These are phyloP conservation scores for Drosophila kuntzei DNA, from an alignment of 2,888 invertebrate species.

Conservation along the genomic window DNA sequence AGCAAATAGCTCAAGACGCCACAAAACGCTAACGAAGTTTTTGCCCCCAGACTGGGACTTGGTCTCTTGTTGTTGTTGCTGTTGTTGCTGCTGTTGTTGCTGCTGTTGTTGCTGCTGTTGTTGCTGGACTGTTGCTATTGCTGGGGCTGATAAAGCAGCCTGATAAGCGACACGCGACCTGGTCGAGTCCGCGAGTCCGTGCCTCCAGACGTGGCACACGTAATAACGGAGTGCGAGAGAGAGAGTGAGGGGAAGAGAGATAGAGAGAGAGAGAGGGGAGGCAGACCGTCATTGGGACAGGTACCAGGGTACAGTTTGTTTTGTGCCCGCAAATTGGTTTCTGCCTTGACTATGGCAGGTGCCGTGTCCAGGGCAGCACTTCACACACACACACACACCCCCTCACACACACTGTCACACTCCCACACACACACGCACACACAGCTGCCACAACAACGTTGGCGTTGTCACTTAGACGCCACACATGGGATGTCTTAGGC, in stretches of 20 bases:
- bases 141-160: slow-evolving; percentile 56
- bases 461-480: slow-evolving; percentile 71
- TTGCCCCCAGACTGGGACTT: slow-evolving; percentile 16
- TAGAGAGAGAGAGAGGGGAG: neutral
- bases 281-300: slow-evolving; percentile 4
- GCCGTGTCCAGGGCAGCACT: slow-evolving; percentile 43
- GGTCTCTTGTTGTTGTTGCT: slow-evolving; percentile 18
- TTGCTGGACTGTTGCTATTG: slow-evolving; percentile 30
- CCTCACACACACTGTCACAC: slow-evolving; percentile 3
- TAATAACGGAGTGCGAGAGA: slow-evolving; percentile 35
- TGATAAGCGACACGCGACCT: slow-evolving; percentile 81
- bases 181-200: slow-evolving; percentile 39
- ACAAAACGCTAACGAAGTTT: slow-evolving; percentile 75
- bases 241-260: slow-evolving; percentile 6
- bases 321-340: slow-evolving; percentile 79
- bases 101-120: slow-evolving; percentile 6
- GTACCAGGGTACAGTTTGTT: slow-evolving; percentile 66
- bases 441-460: slow-evolving; percentile 25
- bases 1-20: slow-evolving; percentile 77
- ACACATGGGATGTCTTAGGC: slow-evolving; percentile 41
- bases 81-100: slow-evolving; percentile 11
- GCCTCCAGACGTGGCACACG: slow-evolving; percentile 37
- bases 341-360: slow-evolving; percentile 51
- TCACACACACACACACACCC: slow-evolving; percentile 5
- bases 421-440: slow-evolving; percentile 16